phyloP scores from a whole-genome alignment of 2,797 vertebrate species.

The Catamblyrhynchus diadema region DNA sequence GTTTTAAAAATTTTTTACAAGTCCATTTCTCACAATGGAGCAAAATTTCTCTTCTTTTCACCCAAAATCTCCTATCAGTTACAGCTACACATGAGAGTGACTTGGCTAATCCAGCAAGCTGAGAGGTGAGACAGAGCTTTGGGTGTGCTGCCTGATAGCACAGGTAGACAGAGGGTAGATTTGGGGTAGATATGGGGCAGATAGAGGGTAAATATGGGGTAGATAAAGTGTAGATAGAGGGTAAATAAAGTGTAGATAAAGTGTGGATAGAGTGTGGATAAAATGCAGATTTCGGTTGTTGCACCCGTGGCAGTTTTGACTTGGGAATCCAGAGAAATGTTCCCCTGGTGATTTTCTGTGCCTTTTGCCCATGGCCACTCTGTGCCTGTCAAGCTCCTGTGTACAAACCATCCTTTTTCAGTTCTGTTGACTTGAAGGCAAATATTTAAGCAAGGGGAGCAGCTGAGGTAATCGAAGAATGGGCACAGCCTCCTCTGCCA shows the following conservation, averaged over 20 bases:
- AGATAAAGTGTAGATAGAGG: neutral
- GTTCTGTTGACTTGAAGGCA: neutral
- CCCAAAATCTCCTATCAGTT: neutral
- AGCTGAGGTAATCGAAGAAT: neutral
- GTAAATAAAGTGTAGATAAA: neutral
- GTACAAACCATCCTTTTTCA: neutral
- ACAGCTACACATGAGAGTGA: neutral
- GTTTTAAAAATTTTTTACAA: neutral
- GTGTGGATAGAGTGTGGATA: neutral
- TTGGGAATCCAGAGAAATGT: neutral
- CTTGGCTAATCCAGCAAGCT: neutral
- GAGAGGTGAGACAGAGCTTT: neutral
- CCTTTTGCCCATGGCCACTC: neutral
- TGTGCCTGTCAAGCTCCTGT: neutral
- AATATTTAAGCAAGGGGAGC: neutral
- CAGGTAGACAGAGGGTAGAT: too few species aligned
- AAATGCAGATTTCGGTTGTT: neutral
- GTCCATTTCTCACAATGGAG: neutral
- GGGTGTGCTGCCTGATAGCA: neutral
- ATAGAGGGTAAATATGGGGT: too few species aligned
- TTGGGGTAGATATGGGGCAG: neutral
- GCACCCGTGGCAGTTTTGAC: neutral
- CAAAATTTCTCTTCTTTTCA: conserved; percentile 26
- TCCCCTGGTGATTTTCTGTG: neutral
- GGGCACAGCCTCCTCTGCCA: neutral